Evolutionary conservation across 2,797 vertebrate species (phyloP).

Genomic region (Eurystomus glaucurus): DNA sequence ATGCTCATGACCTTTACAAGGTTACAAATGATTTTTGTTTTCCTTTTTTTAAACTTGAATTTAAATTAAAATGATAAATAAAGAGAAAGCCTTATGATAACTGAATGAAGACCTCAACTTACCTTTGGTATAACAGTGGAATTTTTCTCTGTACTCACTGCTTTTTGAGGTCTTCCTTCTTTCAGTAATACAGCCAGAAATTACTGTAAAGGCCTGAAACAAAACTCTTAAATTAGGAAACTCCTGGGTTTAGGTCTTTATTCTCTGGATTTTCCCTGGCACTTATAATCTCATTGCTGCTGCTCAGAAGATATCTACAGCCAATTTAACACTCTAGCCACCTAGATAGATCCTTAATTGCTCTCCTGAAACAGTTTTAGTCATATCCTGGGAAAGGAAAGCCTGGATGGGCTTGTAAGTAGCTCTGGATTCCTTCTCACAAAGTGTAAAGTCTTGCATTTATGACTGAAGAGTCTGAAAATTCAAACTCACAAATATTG

Average conservation of each 20-base stretch:
- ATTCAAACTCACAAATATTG: background rate
- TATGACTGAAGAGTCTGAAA: background rate
- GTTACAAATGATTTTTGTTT: accelerated
- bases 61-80: background rate
- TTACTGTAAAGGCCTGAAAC: background rate
- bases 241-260: background rate
- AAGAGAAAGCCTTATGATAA: background rate
- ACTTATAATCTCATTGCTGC: background rate
- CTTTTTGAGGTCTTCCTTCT: background rate
- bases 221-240: background rate
- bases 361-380: background rate
- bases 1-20: accelerated
- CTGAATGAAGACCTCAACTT: background rate
- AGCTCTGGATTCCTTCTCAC: background rate
- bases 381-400: background rate
- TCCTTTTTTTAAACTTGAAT: background rate
- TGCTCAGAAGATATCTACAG: background rate
- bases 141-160: background rate
- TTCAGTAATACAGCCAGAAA: background rate
- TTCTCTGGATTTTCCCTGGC: background rate
- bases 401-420: background rate
- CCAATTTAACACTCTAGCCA: background rate
- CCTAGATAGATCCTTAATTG: background rate
- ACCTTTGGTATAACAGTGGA: background rate
- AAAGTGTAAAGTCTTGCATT: background rate